A percentile compares a stretch with the other conserved stretches of the same genome.
phyloP scores from a whole-genome alignment of 2,888 invertebrate genomes.

The Carabus problematicus region DNA sequence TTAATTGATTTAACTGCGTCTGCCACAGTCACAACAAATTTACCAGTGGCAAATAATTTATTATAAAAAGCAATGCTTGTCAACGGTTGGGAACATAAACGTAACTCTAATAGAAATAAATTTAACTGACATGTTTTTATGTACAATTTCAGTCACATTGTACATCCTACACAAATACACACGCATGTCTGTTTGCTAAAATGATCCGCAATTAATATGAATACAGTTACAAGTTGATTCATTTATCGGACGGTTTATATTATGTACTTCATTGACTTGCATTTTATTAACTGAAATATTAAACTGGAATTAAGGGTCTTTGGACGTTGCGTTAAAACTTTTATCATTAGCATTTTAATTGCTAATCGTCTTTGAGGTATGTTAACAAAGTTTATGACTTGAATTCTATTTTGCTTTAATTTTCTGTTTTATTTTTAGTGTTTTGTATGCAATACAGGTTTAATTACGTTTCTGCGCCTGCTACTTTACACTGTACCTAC shows the following conservation, averaged over 20 bases:
- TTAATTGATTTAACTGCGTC: not conserved
- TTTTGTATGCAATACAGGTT: conserved; percentile 12
- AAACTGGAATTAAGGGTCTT: not conserved
- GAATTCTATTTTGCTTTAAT: conserved; percentile 34
- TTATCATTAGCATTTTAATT: conserved; percentile 38
- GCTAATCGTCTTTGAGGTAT: conserved; percentile 37
- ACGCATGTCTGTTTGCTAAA: not conserved
- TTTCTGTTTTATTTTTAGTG: conserved; percentile 36
- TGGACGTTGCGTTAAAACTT: conserved; percentile 12
- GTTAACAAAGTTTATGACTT: conserved; percentile 28
- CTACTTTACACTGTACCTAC: not conserved
- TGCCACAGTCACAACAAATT: conserved; percentile 1
- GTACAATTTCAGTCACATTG: conserved; percentile 1
- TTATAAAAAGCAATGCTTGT: conserved; percentile 2
- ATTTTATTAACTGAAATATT: not conserved
- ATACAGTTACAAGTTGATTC: not conserved
- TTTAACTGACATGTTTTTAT: conserved; percentile 31
- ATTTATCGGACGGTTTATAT: not conserved
- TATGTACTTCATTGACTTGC: not conserved
- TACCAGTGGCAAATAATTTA: conserved; percentile 1
- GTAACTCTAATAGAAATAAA: conserved; percentile 30
- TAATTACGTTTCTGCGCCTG: conserved; percentile 7
- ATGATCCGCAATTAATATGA: not conserved
- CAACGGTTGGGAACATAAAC: conserved; percentile 4
- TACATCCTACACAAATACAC: conserved; percentile 10